These are phyloP conservation scores for Cloeon dipterum DNA, from an alignment of 2,888 invertebrate species.

Conservation along the genomic window DNA sequence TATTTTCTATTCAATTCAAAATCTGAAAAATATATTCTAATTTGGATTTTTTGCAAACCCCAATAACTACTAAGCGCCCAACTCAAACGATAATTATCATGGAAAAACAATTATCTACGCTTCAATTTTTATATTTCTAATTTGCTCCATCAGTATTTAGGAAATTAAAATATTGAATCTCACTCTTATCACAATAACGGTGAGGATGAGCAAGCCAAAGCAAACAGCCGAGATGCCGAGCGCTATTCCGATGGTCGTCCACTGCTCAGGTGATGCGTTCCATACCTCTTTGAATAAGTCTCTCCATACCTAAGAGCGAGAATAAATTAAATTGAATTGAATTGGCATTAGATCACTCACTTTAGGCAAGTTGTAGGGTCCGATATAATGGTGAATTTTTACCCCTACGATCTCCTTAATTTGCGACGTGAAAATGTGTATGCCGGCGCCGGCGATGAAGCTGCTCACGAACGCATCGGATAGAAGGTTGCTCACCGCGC, in stretches of 20 bases:
- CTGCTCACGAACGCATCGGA: conserved; percentile 45
- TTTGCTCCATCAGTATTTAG: too few relatives aligned
- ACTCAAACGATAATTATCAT: too few relatives aligned
- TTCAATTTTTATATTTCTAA: too few relatives aligned
- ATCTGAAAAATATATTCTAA: too few relatives aligned
- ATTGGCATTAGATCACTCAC: conserved; percentile 18
- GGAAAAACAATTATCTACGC: too few relatives aligned
- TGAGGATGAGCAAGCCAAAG: conserved; percentile 31
- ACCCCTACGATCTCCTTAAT: conserved; percentile 35
- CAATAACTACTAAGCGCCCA: too few relatives aligned
- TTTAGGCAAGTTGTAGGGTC: conserved; percentile 32
- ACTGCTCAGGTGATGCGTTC: background rate
- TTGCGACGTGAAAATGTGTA: conserved; percentile 47
- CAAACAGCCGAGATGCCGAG: conserved; percentile 34
- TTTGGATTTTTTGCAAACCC: too few relatives aligned
- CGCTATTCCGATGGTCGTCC: conserved; percentile 31
- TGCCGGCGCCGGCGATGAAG: conserved; percentile 47
- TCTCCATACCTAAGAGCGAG: conserved; percentile 27
- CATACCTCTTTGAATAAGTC: conserved; percentile 29
- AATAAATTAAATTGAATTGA: too few relatives aligned
- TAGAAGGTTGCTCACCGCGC: conserved; percentile 31
- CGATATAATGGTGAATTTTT: conserved; percentile 26
- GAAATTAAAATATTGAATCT: too few relatives aligned
- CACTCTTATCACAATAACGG: conserved; percentile 42
- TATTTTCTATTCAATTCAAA: too few relatives aligned